Conservation (phyloP, 2,797 vertebrate species). For the Peromyscus melanophrys region DNA sequence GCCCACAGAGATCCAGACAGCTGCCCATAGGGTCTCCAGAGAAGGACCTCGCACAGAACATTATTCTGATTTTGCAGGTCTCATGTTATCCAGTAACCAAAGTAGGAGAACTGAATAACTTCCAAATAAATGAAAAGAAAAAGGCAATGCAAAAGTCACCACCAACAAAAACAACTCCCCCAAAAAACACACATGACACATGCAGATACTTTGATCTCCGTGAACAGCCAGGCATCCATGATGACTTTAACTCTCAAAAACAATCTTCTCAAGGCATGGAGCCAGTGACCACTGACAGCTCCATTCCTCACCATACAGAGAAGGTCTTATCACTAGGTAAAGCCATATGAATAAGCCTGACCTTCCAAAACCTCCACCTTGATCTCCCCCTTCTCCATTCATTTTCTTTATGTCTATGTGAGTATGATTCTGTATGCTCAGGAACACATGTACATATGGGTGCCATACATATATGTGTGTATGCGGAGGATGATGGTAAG, state of each 20-base stretch:
- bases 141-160: background rate
- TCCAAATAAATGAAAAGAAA: background rate
- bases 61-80: background rate
- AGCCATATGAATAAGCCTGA: background rate
- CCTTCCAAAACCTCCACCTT: background rate
- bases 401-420: background rate
- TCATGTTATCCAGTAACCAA: background rate
- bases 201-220: background rate
- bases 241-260: background rate
- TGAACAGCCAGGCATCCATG: background rate
- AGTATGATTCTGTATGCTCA: background rate
- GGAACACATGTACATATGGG: background rate
- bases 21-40: background rate
- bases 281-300: background rate
- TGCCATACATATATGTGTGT: background rate
- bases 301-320: background rate
- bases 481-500: background rate
- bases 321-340: background rate
- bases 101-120: background rate
- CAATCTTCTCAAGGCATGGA: background rate
- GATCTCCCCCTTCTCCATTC: background rate
- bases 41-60: background rate
- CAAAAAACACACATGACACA: background rate
- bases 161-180: background rate
- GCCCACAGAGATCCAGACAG: background rate